A percentile compares a stretch with the other conserved stretches of the same genome.
Conservation (phyloP, 2,113 vertebrate species). For the Oceanodroma tethys region DNA sequence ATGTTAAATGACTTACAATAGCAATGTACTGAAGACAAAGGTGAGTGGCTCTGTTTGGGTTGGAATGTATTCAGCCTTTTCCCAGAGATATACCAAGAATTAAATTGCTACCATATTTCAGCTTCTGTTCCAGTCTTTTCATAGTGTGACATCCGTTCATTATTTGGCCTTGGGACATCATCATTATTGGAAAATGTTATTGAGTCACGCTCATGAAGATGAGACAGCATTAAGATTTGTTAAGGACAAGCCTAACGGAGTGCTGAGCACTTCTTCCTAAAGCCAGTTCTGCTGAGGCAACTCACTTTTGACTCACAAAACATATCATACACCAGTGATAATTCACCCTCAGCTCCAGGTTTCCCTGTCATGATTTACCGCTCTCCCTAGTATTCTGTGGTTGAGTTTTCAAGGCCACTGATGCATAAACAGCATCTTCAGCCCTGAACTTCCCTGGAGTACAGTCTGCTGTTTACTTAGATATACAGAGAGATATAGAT, state of each 20-base stretch:
- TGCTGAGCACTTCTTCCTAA: not conserved
- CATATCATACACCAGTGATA: not conserved
- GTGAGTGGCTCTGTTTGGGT: not conserved
- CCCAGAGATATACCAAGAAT: not conserved
- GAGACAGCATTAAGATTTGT: not conserved
- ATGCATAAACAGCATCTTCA: not conserved
- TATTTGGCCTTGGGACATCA: not conserved
- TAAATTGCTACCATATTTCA: not conserved
- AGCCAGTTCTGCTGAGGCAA: not conserved
- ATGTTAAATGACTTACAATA: not conserved
- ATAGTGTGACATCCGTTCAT: not conserved
- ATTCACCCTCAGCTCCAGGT: not conserved
- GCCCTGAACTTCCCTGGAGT: not conserved
- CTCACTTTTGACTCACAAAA: constrained; percentile 11
- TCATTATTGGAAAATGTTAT: not conserved
- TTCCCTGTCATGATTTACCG: not conserved
- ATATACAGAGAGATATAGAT: not conserved
- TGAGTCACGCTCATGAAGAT: not conserved
- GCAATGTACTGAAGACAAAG: not conserved
- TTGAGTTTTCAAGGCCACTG: not conserved
- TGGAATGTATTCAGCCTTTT: not conserved
- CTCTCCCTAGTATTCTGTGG: not conserved
- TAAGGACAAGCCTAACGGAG: not conserved
- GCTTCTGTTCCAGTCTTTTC: not conserved
- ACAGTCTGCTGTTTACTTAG: not conserved